These are phyloP conservation scores for Onychomys torridus DNA, from an alignment of 2,797 vertebrate species.

Conservation along the genomic window DNA sequence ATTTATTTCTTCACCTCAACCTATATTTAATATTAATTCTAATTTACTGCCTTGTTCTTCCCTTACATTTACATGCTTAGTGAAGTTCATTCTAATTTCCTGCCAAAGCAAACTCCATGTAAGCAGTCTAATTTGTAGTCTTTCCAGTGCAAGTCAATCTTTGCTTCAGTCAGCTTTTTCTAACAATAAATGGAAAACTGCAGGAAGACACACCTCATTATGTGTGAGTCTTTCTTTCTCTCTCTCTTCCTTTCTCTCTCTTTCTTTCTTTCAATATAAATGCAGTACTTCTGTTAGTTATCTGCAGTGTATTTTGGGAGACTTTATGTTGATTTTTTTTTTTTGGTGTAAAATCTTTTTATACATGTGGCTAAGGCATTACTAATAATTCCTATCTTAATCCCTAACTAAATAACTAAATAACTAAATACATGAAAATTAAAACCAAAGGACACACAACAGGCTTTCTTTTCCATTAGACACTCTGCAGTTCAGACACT, in stretches of 20 bases:
- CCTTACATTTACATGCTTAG: background rate
- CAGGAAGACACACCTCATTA: rapidly evolving
- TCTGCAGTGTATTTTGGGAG: background rate
- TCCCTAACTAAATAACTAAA: background rate
- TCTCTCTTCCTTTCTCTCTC: no score
- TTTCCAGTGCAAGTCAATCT: background rate
- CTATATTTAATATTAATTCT: background rate
- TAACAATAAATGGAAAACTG: background rate
- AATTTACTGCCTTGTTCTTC: background rate
- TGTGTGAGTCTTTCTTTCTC: no score
- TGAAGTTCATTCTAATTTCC: background rate
- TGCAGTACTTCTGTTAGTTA: background rate
- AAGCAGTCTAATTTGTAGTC: background rate
- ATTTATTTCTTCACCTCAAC: background rate
- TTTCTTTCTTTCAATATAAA: background rate
- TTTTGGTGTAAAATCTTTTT: background rate
- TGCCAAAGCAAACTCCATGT: background rate
- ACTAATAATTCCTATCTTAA: background rate
- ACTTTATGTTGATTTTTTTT: background rate
- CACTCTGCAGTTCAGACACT: background rate
- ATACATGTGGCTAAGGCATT: background rate
- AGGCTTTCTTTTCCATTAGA: background rate
- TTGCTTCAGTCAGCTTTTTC: background rate
- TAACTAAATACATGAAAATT: background rate
- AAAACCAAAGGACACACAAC: background rate